Conservation (phyloP, 2,113 vertebrate species). For the Caretta caretta region DNA sequence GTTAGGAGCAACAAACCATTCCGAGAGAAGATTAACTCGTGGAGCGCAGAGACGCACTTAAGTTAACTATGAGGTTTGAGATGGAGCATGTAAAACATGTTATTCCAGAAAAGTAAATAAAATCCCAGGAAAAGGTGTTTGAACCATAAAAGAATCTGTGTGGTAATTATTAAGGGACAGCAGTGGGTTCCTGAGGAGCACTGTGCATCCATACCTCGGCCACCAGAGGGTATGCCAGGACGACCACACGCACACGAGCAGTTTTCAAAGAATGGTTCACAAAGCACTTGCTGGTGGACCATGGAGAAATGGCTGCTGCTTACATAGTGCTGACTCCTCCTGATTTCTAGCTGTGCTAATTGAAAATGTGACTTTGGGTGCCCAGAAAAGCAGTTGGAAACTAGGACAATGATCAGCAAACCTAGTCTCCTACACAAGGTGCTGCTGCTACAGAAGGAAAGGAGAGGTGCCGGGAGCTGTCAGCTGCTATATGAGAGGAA, state of each 20-base stretch:
- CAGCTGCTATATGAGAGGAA: neutral
- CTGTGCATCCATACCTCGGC: neutral
- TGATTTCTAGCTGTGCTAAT: neutral
- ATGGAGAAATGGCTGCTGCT: neutral
- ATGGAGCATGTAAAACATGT: too few species aligned
- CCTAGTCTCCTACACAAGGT: neutral
- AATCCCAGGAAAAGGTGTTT: neutral
- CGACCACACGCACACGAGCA: neutral
- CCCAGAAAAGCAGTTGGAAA: neutral
- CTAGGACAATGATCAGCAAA: neutral
- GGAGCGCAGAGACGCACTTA: too few species aligned
- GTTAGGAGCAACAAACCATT: too few species aligned
- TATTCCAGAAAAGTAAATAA: neutral
- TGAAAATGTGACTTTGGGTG: neutral
- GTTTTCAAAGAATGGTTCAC: neutral
- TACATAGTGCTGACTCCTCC: neutral
- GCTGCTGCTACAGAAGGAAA: neutral
- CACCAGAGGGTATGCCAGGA: neutral
- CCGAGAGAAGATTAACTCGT: too few species aligned
- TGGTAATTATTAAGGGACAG: neutral
- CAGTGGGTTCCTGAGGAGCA: neutral
- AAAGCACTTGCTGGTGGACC: neutral
- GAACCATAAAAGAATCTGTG: neutral
- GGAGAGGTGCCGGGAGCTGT: neutral
- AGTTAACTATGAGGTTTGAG: too few species aligned